These are phyloP conservation scores for Madoqua kirkii DNA, from an alignment of 2,113 vertebrate species.

Conservation along the genomic window DNA sequence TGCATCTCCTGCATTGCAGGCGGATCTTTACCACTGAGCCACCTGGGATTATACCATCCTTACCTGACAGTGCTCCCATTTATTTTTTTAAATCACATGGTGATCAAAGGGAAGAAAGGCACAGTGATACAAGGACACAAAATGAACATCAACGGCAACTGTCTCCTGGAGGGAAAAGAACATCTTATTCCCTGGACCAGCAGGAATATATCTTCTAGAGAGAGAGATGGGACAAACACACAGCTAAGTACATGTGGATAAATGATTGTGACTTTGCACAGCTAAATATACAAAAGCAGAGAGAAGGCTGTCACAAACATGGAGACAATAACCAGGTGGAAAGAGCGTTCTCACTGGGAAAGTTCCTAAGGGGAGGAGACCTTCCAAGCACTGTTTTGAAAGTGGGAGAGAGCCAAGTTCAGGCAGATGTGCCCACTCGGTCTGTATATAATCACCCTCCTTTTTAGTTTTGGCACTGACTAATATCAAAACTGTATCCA, in stretches of 20 bases:
- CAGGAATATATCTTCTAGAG: not conserved
- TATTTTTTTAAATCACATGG: not conserved
- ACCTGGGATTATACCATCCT: not conserved
- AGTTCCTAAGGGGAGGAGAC: not conserved
- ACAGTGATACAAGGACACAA: not conserved
- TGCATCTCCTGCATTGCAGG: not conserved
- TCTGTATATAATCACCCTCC: not conserved
- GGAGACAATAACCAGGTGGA: not conserved
- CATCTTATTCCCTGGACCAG: not conserved
- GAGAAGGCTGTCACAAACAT: not conserved
- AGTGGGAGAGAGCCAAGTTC: not conserved
- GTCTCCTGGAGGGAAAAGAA: not conserved
- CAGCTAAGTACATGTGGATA: not conserved
- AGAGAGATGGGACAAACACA: not conserved
- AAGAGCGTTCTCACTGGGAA: not conserved
- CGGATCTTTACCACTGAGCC: not conserved
- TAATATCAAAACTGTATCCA: not conserved
- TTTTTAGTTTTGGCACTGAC: not conserved
- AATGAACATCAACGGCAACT: not conserved
- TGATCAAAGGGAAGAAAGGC: not conserved
- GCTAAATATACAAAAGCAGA: not conserved
- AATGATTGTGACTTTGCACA: not conserved
- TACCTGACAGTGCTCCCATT: not conserved
- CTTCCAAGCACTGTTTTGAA: not conserved
- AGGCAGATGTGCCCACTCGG: not conserved